These are phyloP conservation scores for Phylloscopus whistleri DNA, from an alignment of 2,113 vertebrate species.

Conservation along the genomic window DNA sequence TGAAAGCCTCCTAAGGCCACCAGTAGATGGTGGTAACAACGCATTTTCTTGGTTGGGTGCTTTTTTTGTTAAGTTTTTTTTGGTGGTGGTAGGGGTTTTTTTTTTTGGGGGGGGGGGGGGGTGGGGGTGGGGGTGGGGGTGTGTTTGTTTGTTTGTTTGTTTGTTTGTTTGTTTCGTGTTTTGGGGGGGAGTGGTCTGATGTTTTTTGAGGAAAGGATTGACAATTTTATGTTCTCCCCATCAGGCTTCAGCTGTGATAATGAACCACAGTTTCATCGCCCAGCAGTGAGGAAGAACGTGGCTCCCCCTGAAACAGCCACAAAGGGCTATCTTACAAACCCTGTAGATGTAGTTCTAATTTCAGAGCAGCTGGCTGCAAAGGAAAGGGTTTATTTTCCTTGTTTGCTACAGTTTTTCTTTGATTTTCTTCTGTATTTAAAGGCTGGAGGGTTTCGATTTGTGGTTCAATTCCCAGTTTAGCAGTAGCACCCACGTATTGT, in stretches of 20 bases:
- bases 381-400: background rate
- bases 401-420: background rate
- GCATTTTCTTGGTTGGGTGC: background rate
- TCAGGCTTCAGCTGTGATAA: background rate
- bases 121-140: no score
- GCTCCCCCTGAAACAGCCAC: background rate
- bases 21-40: slow-evolving; percentile 28
- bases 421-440: background rate
- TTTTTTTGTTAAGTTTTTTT: no score
- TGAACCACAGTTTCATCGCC: background rate
- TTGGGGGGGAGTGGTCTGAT: background rate
- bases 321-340: background rate
- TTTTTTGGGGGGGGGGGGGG: background rate
- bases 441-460: background rate
- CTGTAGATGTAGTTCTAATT: background rate
- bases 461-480: background rate
- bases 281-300: background rate
- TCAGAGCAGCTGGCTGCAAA: background rate
- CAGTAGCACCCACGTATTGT: background rate
- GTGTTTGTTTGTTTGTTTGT: no score
- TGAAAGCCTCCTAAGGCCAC: background rate
- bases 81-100: no score
- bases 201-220: no score
- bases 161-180: background rate
- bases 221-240: background rate